Evolutionary conservation across 1,140 invertebrate genomes (phyloP).

Genomic region (Pachypsylla venusta): DNA sequence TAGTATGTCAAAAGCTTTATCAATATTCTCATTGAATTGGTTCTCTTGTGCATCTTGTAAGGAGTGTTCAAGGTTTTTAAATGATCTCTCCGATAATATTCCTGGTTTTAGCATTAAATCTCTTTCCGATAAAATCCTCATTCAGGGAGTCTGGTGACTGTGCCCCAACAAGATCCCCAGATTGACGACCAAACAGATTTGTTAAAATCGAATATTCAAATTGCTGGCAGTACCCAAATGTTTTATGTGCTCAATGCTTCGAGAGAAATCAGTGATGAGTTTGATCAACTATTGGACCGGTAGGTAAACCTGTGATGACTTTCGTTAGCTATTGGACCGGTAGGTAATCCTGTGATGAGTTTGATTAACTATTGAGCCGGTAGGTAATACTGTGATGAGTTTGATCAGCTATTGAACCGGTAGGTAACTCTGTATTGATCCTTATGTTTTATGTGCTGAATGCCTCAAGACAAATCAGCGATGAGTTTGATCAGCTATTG

Average conservation of each 20-base stretch:
- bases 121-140: no score
- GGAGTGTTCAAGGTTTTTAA: no score
- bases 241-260: slow-evolving; percentile 24
- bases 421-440: slow-evolving; percentile 17
- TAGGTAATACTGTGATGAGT: no score
- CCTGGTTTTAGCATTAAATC: no score
- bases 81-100: no score
- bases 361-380: slow-evolving; percentile 19
- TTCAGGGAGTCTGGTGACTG: slow-evolving; percentile 23
- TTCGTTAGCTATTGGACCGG: no score
- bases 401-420: no score
- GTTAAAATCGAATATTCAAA: slow-evolving; percentile 19
- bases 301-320: no score
- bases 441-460: slow-evolving; percentile 25
- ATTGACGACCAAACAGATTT: slow-evolving; percentile 20
- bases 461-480: slow-evolving; percentile 20
- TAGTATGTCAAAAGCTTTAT: no score
- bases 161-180: slow-evolving; percentile 21
- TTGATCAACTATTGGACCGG: slow-evolving; percentile 19
- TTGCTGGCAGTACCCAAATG: slow-evolving; percentile 23
- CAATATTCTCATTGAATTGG: no score
- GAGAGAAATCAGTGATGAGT: slow-evolving; percentile 18
- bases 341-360: slow-evolving; percentile 17
- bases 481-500: slow-evolving; percentile 18
- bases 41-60: no score